phyloP scores from a whole-genome alignment of 2,888 invertebrate species.

The Cylindroiulus punctatus region DNA sequence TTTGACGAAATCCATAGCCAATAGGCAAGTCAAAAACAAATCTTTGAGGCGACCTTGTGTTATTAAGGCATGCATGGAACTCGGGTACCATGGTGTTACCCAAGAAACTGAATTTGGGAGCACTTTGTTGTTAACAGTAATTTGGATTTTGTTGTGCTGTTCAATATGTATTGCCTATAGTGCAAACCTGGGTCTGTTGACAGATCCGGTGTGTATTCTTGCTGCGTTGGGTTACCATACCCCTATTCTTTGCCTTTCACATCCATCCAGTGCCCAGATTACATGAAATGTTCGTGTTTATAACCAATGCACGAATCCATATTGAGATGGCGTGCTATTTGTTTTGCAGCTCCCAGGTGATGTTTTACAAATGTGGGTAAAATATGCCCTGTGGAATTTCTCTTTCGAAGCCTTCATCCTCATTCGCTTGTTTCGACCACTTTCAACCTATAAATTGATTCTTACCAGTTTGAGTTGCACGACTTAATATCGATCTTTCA shows the following conservation, averaged over 20 bases:
- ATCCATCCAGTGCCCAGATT: neutral
- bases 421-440: slow-evolving; percentile 42
- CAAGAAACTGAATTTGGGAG: neutral
- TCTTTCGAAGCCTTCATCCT: neutral
- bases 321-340: slow-evolving; percentile 42
- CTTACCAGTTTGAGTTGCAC: slow-evolving; percentile 46
- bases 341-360: slow-evolving; percentile 38
- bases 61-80: neutral
- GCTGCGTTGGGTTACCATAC: neutral
- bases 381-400: slow-evolving; percentile 38
- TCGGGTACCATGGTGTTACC: neutral
- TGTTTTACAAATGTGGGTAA: slow-evolving; percentile 42
- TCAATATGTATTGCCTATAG: neutral
- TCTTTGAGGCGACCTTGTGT: neutral
- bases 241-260: neutral
- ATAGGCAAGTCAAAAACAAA: neutral
- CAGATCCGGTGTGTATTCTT: slow-evolving; percentile 10
- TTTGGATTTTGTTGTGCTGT: neutral
- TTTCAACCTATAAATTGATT: slow-evolving; percentile 50
- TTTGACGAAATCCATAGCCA: too few relatives aligned
- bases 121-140: neutral
- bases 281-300: neutral
- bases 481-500: slow-evolving; percentile 50
- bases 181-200: neutral
- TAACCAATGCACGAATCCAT: slow-evolving; percentile 19